Conservation (phyloP, 2,797 vertebrate species). For the Stomatorhinus walkeri region DNA sequence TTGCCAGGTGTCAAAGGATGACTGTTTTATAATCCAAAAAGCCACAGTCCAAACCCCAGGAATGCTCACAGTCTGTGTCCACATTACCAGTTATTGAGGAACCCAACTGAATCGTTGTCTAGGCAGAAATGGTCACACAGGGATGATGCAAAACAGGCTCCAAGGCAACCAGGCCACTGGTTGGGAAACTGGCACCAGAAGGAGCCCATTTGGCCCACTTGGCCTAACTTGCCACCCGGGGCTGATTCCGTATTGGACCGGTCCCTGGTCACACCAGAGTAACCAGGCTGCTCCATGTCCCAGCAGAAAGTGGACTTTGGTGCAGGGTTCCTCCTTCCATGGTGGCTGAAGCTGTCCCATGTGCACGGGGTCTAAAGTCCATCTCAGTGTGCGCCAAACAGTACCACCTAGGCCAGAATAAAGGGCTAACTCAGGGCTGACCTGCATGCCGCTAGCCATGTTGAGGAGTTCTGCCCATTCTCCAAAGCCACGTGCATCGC, state of each 20-base stretch:
- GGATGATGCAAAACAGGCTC: not conserved
- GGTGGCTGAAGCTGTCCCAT: not conserved
- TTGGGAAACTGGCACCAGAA: not conserved
- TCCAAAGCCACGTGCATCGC: not conserved
- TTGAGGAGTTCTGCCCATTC: not conserved
- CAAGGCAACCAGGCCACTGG: not conserved
- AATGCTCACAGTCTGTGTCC: not conserved
- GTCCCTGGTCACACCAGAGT: not conserved
- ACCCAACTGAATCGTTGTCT: not conserved
- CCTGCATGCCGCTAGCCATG: not conserved
- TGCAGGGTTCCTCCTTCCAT: not conserved
- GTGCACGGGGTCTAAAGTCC: not conserved
- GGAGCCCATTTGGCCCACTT: not conserved
- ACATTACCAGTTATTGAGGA: not conserved
- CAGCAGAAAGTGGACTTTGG: not conserved
- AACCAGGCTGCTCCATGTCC: not conserved
- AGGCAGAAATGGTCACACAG: not conserved
- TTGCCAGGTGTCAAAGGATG: not conserved
- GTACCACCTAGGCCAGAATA: not conserved
- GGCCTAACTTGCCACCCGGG: not conserved
- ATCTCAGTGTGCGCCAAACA: not conserved
- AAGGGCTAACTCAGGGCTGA: not conserved
- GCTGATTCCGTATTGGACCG: not conserved
- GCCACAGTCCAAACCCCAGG: not conserved
- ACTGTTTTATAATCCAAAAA: not conserved